Evolutionary conservation across 1,140 invertebrate species (phyloP).

Genomic region (Pseudomyrmex cubaensis): DNA sequence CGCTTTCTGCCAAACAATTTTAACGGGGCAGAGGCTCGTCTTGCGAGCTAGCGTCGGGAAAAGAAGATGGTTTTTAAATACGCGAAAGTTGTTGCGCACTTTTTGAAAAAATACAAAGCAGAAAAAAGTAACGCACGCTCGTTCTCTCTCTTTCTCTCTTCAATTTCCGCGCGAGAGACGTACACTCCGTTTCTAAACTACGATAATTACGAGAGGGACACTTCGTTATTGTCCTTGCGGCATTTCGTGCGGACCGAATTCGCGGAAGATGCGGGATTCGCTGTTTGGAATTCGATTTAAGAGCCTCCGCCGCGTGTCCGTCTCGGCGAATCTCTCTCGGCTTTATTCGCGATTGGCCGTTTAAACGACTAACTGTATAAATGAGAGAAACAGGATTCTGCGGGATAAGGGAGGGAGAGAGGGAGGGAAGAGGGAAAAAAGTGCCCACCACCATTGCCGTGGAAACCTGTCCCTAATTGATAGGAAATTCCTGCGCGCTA

Average conservation of each 20-base stretch:
- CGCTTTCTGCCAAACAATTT: too few relatives aligned
- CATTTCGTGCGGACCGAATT: constrained; percentile 45
- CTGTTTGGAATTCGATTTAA: constrained; percentile 40
- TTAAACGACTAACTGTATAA: constrained; percentile 71
- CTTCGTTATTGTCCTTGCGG: constrained; percentile 30
- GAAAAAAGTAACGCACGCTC: neutral
- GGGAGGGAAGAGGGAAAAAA: constrained; percentile 54
- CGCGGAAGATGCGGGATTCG: constrained; percentile 26
- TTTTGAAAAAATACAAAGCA: too few relatives aligned
- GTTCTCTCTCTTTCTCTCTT: neutral
- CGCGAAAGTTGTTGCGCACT: too few relatives aligned
- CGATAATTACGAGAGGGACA: constrained; percentile 36
- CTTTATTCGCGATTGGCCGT: constrained; percentile 60
- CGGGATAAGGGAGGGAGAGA: constrained; percentile 31
- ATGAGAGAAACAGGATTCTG: constrained; percentile 66
- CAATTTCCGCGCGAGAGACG: neutral
- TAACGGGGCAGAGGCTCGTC: too few relatives aligned
- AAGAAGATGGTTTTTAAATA: too few relatives aligned
- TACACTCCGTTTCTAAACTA: constrained; percentile 5
- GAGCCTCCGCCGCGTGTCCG: constrained; percentile 38
- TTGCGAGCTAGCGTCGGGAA: too few relatives aligned
- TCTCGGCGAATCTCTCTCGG: constrained; percentile 38
- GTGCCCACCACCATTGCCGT: constrained; percentile 51
- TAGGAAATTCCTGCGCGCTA: constrained; percentile 81
- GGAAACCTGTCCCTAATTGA: constrained; percentile 84